Evolutionary conservation across 2,113 vertebrate genomes (phyloP), one percentile per base, ranked within the genome.

Genomic region (Rousettus leschenaultii): DNA sequence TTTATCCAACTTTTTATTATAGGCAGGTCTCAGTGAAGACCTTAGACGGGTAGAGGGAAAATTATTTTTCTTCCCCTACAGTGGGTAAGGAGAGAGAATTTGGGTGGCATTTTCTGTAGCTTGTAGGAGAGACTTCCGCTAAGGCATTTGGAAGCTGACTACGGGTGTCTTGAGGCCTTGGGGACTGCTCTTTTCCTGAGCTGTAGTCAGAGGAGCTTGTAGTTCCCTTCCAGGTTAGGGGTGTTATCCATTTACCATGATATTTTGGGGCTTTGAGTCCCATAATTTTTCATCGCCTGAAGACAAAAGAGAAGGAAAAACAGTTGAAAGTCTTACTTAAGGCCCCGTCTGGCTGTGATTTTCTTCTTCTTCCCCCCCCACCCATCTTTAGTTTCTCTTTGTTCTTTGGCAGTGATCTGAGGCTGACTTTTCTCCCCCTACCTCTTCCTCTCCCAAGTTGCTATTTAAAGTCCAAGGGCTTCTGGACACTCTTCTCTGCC

Each of bases 381-480:
- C n/a, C n/a, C 94, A 66, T 96, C 61, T 95, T 93, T 66, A 71
- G 82, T 15, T 82, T 28, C 77, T 79, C 33, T 80, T 79, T 30
- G 26, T 85, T 92, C 63, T 89, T 45, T 22, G 65, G 22, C 38
- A 82, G 85, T 82, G 92, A 92, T 77, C 57, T 5, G 30, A 92
- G 48, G 73, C 73, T 95, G 82, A 71, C 75, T 92, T 92, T 71
- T 77, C 75, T n/a, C 38, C 28, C 43, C 75, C 22, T 30, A 24
- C 6, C 59, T 59, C 63, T 86, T 91, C 21, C 33, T 90, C 84
- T 92, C 86, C 45, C 40, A 82, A 87, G 87, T 88, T 95, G 91
- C 89, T 96, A 90, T 95, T 97, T 96, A 73, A 95, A 96, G 82
- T 78, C 57, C 90, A 70, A 82, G 75, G 80, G 80, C 75, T 97